Percentiles rank a stretch among this genome's conserved stretches.
These are phyloP conservation scores for Orchestes rusci DNA, from an alignment of 2,888 invertebrate genomes.

Conservation along the genomic window DNA sequence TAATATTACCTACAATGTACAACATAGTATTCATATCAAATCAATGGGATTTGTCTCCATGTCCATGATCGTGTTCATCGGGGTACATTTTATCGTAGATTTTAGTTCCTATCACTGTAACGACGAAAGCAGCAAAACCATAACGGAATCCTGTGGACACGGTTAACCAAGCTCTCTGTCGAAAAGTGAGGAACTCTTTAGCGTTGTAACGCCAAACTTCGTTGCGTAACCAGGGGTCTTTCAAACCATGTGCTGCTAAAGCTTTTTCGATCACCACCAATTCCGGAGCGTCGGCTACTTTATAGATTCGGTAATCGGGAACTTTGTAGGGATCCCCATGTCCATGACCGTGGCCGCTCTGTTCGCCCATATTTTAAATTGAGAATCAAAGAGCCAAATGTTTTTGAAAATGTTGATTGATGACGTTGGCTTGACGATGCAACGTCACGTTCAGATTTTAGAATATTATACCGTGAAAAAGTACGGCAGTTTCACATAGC, in stretches of 20 bases:
- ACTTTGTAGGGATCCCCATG: conserved; percentile 55
- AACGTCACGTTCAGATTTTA: no score
- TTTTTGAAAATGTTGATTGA: no score
- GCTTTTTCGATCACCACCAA: conserved; percentile 57
- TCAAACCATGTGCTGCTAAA: conserved; percentile 63
- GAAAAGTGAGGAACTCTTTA: conserved; percentile 51
- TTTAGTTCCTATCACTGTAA: conserved; percentile 47
- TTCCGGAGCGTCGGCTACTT: conserved; percentile 61
- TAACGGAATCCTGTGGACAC: conserved; percentile 59
- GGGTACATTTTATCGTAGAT: conserved; percentile 37
- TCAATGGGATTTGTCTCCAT: no score
- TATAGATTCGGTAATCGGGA: conserved; percentile 66
- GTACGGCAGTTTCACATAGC: no score
- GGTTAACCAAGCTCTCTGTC: conserved; percentile 41
- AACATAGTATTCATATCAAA: no score
- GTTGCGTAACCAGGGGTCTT: conserved; percentile 85
- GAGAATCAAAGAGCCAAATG: no score
- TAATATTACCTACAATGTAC: no score
- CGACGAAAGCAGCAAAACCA: conserved; percentile 54
- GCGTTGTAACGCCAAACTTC: conserved; percentile 74
- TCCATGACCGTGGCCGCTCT: conserved; percentile 49
- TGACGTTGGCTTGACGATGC: no score
- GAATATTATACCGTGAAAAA: no score
- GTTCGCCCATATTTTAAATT: no score
- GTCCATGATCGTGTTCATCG: conserved; percentile 44